These are phyloP conservation scores for Amphipyra tragopoginis DNA, from an alignment of 2,888 invertebrate genomes.

Conservation along the genomic window DNA sequence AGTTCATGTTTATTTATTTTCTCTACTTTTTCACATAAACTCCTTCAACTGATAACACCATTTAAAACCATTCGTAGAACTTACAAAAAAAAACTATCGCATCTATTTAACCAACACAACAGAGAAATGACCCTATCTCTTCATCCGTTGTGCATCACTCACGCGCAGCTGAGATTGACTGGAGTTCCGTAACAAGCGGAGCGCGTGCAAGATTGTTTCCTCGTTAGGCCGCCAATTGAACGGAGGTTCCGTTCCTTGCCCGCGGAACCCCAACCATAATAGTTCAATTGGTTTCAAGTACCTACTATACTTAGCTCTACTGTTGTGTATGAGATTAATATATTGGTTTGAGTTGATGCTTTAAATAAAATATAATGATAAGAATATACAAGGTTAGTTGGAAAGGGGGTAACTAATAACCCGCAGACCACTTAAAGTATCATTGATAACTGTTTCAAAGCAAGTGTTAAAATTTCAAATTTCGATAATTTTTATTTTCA, in stretches of 20 bases:
- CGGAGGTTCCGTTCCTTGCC: slow-evolving; percentile 84
- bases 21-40: too few species aligned
- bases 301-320: slow-evolving; percentile 14
- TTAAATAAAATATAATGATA: not conserved
- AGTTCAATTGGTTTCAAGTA: slow-evolving; percentile 79
- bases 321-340: slow-evolving; percentile 7
- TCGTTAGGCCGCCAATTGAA: slow-evolving; percentile 87
- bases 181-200: slow-evolving; percentile 86
- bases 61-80: not conserved
- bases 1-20: too few species aligned
- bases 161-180: slow-evolving; percentile 79
- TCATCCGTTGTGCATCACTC: slow-evolving; percentile 38
- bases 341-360: slow-evolving; percentile 4
- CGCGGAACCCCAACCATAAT: slow-evolving; percentile 79
- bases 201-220: slow-evolving; percentile 90
- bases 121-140: slow-evolving; percentile 24
- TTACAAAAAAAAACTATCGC: not conserved
- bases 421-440: too few species aligned
- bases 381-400: too few species aligned
- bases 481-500: too few species aligned
- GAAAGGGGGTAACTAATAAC: too few species aligned
- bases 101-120: too few species aligned
- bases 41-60: too few species aligned
- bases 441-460: too few species aligned
- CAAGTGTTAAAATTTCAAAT: too few species aligned